Conservation (phyloP, 2,797 vertebrate genomes). For the Danionella dracula region DNA sequence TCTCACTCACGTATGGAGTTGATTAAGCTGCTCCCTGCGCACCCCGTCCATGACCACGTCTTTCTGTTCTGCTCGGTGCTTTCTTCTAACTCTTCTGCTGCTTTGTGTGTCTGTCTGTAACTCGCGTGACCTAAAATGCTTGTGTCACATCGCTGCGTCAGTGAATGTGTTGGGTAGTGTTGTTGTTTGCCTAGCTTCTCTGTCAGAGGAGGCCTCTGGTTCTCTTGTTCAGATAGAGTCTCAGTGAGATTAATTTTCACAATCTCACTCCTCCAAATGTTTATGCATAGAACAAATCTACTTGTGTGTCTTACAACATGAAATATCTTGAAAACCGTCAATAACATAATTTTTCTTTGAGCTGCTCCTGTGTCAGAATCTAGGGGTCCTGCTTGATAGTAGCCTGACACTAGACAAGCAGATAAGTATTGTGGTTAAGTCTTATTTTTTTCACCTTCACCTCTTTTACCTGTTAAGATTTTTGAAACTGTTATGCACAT, state of each 20-base stretch:
- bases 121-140: conserved; percentile 29
- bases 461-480: no score
- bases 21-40: conserved; percentile 50
- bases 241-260: conserved; percentile 42
- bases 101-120: conserved; percentile 45
- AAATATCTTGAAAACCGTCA: no score
- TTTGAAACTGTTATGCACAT: no score
- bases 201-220: conserved; percentile 52
- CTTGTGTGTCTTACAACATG: no score
- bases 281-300: no score
- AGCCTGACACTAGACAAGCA: no score
- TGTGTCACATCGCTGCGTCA: conserved; percentile 36
- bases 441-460: no score
- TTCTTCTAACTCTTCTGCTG: conserved; percentile 1
- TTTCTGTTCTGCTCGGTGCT: conserved; percentile 31
- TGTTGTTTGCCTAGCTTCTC: conserved; percentile 61
- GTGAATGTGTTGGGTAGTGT: conserved; percentile 43
- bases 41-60: conserved; percentile 54
- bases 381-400: no score
- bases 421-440: no score
- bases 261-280: background rate
- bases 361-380: no score
- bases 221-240: conserved; percentile 12
- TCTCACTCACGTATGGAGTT: conserved; percentile 58
- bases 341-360: no score